Evolutionary conservation across 2,888 invertebrate species (phyloP).

Genomic region (Unio delphinus): DNA sequence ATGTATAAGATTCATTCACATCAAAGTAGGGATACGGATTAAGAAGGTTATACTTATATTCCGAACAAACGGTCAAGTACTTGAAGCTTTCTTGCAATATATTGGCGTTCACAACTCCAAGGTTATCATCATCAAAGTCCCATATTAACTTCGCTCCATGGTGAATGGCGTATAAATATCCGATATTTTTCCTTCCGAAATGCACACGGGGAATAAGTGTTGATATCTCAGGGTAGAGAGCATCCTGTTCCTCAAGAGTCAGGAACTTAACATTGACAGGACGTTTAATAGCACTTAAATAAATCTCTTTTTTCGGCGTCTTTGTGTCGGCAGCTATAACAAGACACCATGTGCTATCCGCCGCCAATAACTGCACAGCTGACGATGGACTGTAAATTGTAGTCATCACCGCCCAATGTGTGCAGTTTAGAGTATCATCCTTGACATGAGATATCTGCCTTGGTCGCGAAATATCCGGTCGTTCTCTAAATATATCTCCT

Average conservation of each 20-base stretch:
- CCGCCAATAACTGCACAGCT: conserved; percentile 2
- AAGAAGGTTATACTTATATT: conserved; percentile 1
- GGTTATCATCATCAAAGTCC: conserved; percentile 22
- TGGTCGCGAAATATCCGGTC: no score
- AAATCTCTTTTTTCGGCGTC: neutral
- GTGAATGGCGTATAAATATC: conserved; percentile 21
- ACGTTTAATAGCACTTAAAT: neutral
- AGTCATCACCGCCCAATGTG: conserved; percentile 8
- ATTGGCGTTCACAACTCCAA: neutral
- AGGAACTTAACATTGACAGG: conserved; percentile 5
- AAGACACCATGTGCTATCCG: conserved; percentile 4
- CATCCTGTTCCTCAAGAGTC: conserved; percentile 3
- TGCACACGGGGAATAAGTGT: conserved; percentile 6
- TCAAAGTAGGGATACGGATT: conserved; percentile 22
- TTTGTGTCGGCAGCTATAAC: conserved; percentile 9
- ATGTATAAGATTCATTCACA: conserved; percentile 8
- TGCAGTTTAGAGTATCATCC: neutral
- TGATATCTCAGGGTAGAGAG: conserved; percentile 8
- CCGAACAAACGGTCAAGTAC: conserved; percentile 3
- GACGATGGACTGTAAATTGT: conserved; percentile 7
- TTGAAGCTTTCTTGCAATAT: no score
- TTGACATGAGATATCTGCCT: no score
- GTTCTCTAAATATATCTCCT: no score
- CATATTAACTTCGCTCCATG: conserved; percentile 14
- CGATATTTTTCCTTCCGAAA: conserved; percentile 18